Base-by-base conservation (phyloP, 1,140 invertebrate species). In the Papilio machaon region DNA sequence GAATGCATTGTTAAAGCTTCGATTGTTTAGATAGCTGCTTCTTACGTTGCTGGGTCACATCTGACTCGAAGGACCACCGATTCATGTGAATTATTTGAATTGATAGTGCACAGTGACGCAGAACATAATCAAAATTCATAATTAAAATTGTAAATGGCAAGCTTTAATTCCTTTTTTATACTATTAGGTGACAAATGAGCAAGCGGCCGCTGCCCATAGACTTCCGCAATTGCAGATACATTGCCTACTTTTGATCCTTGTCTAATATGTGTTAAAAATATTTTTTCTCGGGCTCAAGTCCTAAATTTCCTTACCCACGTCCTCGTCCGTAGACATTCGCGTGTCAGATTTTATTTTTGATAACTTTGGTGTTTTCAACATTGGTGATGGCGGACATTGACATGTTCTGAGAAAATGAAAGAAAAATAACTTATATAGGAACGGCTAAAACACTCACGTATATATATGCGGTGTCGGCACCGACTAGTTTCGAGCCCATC, bases 301-400 rank as follows among this genome's bases (percentile, higher is more conserved):
- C 11, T 52, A 52, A 4, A 15, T 5, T 38, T 15, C 0, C 64
- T 67, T 15, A 67, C 64, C 64, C 30, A 67, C 11, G 13, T 67
- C 64, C 30, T 67, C 64, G 13, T 67, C 64, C 11, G 64, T 67
- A 5, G 64, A 67, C 30, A 67, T 67, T 67, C 64, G 30, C 0
- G 64, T 67, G 13, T 67, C 64, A 0, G 64, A 67, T 7, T 67
- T 67, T 30, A 67, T 67, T 67, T 67, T 67, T 6, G 4, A 15
- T 38, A 47, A 49, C 30, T 47, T 75, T 13, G 73, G 19, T 75
- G 47, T 30, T 75, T 11, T 75, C 23, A 52, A 13, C n/a, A 11
- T 52, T 54, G 64, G 64, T 17, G 73, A 52, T 23, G 73, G 73
- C 7, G 73, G 73, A 52, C 73, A 75, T 47, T 75, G 73, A 75